Evolutionary conservation across 2,797 vertebrate species (phyloP), one percentile per base, ranked within the genome.

Genomic region (Typhlichthys eigenmanni): DNA sequence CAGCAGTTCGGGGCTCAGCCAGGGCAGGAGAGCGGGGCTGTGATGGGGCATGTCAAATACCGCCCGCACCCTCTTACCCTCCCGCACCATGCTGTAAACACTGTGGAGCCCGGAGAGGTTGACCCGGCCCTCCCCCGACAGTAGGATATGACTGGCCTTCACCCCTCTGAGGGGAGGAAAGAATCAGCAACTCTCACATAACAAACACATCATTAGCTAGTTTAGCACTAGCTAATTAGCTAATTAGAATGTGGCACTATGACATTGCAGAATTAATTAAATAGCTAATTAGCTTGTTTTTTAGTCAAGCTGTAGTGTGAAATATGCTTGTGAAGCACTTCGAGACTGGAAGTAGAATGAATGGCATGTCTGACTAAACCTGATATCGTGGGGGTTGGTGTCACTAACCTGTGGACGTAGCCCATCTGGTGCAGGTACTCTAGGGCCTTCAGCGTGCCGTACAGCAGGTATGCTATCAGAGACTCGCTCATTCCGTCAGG

Each of bases 401-500:
- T 16, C n/a, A 17, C 13, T 7, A 16, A 98, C 97, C 97, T 95
- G 92, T 99, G 97, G 88, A 99, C 95, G 66, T 94, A 99, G 82
- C 96, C 95, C 73, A 97, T 97, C 72, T 92, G 92, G 80, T 99
- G 97, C 76, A 99, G 93, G 82, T 99, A 99, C 70, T 94, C 93
- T 87, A 99, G 83, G 1, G 94, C 97, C 85, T 93, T 94, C 66
- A 99, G 90, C 49, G 93, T 95, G 24, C 95, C 95, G 55, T 95
- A 93, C 34, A 99, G 93, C 81, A 99, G 92, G 74, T 95, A 96
- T 14, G 95, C 93, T 69, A 99, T 95, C 77, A 98, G 90, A 72
- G 93, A 92, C 90, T 99, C 97, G 79, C 92, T 98, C 97, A 99
- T 98, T 69, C 97, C 97, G 76, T 98, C 96, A 16, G 96, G 95